Evolutionary conservation across 64 coral and sea anemone species (phyloP).

Genomic region (Porites australiensis): DNA sequence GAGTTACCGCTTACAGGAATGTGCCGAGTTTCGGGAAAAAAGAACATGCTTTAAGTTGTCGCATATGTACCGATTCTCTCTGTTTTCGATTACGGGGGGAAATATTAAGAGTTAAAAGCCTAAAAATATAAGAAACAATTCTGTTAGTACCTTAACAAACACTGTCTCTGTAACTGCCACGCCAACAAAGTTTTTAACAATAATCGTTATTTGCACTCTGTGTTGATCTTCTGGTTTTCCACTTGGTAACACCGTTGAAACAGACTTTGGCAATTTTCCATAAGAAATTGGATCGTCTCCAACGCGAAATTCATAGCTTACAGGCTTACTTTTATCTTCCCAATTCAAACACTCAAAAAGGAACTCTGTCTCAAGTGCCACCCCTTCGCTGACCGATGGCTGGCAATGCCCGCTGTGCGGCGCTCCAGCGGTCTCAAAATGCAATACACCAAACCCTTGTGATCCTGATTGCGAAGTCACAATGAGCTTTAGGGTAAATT

Average conservation of each 20-base stretch:
- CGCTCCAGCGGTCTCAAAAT: constrained; percentile 14
- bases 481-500: background rate
- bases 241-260: background rate
- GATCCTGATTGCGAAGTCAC: background rate
- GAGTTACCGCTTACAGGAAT: no score
- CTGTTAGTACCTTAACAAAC: background rate
- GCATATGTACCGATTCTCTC: no score
- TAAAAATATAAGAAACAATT: no score
- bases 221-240: background rate
- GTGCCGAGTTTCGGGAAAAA: no score
- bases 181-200: constrained; percentile 20
- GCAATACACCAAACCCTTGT: background rate
- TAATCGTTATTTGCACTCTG: background rate
- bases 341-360: constrained; percentile 1
- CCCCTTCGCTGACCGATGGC: background rate
- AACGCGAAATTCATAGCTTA: constrained; percentile 10
- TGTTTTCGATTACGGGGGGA: no score
- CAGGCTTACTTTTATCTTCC: background rate
- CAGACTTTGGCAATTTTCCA: background rate
- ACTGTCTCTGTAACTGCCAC: background rate
- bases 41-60: no score
- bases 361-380: constrained; percentile 11
- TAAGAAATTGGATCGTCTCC: constrained; percentile 6
- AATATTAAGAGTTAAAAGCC: no score
- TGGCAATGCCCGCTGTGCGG: background rate